Base-by-base conservation (phyloP, 2,797 vertebrate genomes). In the Botia kubotai region DNA sequence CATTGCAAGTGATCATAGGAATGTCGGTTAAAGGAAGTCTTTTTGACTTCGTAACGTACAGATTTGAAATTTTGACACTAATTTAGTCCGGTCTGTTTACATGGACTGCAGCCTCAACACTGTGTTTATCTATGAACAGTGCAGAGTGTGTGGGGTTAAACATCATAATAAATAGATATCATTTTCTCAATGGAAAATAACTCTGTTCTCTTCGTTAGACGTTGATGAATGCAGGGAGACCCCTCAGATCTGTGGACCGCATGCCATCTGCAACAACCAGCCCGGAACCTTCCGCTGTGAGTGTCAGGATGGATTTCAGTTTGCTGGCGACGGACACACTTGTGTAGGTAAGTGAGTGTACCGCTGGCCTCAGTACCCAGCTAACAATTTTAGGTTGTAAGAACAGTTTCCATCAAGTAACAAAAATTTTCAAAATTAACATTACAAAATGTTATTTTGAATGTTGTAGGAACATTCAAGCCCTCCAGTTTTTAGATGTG, bases 281-380 rank as follows among this genome's bases (percentile, higher is more conserved):
- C 98, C 96, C 0, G 98, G 97, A 53, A 99, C 96, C 5, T 99
- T 97, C 91, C 96, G 94, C 84, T 99, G 98, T 0, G 96, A 98
- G 87, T 99, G 98, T 63, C 73, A 87, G 1, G 93, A 96, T 14
- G 97, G 97, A 8, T 97, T 94, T 86, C 96, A 91, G 82, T 97
- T 99, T 19, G 92, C 90, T 21, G 92, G 87, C 0, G 94, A 95
- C 1, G 96, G 95, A 5, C 87, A 21, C 17, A 94, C 92, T 0
- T 99, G 98, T 46, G 86, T 94, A 4, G 94, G 98, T 98, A 89
- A 94, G 95, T 93, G 60, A 13, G 67, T 58, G 21, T 33, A 23
- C n/a, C n/a, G 3, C 57, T 21, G 17, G 1, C 2, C 1, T 19
- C 19, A 0, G 3, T 36, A 11, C 39, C 8, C 6, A 43, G 8